Evolutionary conservation across 1,140 invertebrate species (phyloP), one percentile per base, ranked within the genome.

Genomic region (Papilio glaucus): DNA sequence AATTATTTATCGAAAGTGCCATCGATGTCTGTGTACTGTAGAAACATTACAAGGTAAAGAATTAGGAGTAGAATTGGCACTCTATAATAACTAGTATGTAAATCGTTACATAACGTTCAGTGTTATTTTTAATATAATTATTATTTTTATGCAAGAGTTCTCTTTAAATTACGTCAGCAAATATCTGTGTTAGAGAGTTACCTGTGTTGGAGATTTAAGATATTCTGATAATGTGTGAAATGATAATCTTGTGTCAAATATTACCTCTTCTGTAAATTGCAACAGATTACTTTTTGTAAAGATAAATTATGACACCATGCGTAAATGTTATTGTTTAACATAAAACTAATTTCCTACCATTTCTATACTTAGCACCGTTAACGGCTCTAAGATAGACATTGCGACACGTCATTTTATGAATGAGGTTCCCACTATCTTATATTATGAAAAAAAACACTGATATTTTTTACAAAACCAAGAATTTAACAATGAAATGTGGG

Each of bases 1-100:
- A 41, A 65, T 21, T 37, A 15, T 65, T 65, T 65, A 37, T 65
- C 39, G 24, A 65, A 65, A 21, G 62, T 65, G 62, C 62, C 62
- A 21, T 41, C 37, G 18, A 65, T 65, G 37, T 65, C 62, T 9
- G 15, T 65, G n/a, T 65, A 65, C 33, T 37, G 62, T 65, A 38
- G 33, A 38, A 65, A 37, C 29, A 65, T 39, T 65, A 37, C 29
- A 62, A 62, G 29, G 60, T 62, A 62, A 62, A 33, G 13, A 37
- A 37, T 62, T 62, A 13, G n/a, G 24, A 29, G 39, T 42, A 42
- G 39, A 42, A 15, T 21, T 57, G 9, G 37, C 18, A 65, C 33
- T 41, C 62, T 39, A 10, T 38, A 39, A 65, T 65, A 65, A 65
- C 3, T 21, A 57, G 4, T 41, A 41, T 57, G 49, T 57, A 57